Conservation (phyloP, 2,113 vertebrate genomes). For the Aptenodytes forsteri region DNA sequence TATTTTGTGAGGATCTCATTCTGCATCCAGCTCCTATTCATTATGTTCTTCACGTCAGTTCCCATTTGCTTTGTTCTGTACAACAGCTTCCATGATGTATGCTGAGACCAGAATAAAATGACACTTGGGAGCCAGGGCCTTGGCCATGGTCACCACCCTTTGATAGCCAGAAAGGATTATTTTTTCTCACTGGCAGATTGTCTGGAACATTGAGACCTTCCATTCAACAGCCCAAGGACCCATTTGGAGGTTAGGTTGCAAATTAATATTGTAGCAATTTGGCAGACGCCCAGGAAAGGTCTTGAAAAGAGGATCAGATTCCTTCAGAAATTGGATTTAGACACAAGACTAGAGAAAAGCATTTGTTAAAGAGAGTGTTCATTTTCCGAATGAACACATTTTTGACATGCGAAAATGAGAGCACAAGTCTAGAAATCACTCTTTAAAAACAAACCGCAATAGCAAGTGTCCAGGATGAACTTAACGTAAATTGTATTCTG, state of each 20-base stretch:
- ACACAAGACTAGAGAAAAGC: not conserved
- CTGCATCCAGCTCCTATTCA: not conserved
- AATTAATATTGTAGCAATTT: constrained; percentile 14
- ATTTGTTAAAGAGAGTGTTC: not conserved
- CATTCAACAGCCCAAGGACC: not conserved
- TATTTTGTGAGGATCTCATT: not conserved
- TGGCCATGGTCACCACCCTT: not conserved
- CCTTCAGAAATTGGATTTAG: not conserved
- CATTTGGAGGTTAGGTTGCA: not conserved
- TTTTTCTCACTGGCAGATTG: constrained; percentile 8
- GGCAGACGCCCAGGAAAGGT: not conserved
- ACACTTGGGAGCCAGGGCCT: not conserved
- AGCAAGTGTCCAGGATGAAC: not conserved
- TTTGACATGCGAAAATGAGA: not conserved
- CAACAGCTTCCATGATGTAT: not conserved
- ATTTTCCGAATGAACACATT: not conserved
- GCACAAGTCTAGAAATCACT: not conserved
- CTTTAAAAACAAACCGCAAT: not conserved
- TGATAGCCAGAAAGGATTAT: not conserved
- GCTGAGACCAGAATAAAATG: not conserved
- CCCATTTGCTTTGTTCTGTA: not conserved
- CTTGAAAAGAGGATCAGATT: not conserved
- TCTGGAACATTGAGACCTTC: not conserved
- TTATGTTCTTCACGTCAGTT: not conserved
- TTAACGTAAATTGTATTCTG: not conserved